phyloP scores from a whole-genome alignment of 2,113 vertebrate species.

The Eclectus roratus region DNA sequence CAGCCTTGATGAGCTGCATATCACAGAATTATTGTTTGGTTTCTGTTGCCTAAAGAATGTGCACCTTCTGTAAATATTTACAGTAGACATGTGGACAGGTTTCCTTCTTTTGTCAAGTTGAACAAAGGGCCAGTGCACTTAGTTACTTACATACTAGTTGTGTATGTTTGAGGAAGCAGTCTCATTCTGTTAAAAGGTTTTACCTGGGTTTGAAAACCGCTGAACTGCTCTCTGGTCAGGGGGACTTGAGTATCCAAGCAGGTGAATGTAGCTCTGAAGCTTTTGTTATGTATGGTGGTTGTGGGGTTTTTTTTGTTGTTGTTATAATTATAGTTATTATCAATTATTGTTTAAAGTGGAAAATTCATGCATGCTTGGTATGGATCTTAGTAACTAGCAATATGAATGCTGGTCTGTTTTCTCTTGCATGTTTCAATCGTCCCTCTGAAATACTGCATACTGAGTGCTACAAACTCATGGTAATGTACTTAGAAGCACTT shows the following conservation, averaged over 20 bases:
- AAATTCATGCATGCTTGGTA: not conserved
- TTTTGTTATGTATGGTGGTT: not conserved
- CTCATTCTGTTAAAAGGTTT: slow-evolving; percentile 8
- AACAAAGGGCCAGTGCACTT: not conserved
- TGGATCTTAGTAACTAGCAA: not conserved
- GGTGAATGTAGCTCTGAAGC: not conserved
- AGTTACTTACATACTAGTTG: not conserved
- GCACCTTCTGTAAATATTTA: not conserved
- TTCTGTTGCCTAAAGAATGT: not conserved
- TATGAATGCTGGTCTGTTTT: not conserved
- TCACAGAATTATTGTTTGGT: not conserved
- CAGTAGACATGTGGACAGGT: not conserved
- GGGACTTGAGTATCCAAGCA: not conserved
- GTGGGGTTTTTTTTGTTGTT: not conserved
- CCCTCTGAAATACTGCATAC: not conserved
- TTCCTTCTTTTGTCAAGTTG: not conserved
- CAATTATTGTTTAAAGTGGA: not conserved
- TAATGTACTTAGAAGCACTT: not conserved
- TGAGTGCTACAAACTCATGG: not conserved
- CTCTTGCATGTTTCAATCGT: not conserved
- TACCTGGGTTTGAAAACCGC: not conserved
- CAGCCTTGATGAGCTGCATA: not conserved
- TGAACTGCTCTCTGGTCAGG: not conserved
- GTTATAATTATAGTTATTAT: not conserved
- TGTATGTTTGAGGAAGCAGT: not conserved